phyloP scores from a whole-genome alignment of 2,113 vertebrate genomes.

The Vulpes vulpes region DNA sequence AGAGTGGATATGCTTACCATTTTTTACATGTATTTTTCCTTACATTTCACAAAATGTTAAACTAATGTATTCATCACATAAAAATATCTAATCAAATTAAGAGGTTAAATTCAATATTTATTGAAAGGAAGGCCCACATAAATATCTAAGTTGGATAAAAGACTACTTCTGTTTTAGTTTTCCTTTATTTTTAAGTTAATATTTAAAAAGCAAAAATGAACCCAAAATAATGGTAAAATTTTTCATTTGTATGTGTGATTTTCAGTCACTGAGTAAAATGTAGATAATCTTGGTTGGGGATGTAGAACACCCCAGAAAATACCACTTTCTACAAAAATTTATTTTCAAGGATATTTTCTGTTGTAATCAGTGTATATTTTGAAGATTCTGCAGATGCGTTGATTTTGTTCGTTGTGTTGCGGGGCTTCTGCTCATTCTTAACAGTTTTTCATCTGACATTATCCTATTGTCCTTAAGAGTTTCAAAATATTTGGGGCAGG shows the following conservation, averaged over 20 bases:
- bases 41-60: not conserved
- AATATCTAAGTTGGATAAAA: not conserved
- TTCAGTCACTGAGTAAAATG: not conserved
- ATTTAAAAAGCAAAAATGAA: constrained; percentile 1
- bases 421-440: not conserved
- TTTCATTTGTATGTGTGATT: not conserved
- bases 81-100: not conserved
- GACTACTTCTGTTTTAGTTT: not conserved
- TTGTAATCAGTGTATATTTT: not conserved
- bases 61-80: not conserved
- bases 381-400: not conserved
- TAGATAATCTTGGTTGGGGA: not conserved
- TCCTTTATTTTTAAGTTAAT: not conserved
- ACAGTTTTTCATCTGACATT: not conserved
- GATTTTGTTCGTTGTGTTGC: not conserved
- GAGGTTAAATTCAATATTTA: not conserved
- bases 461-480: not conserved
- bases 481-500: not conserved
- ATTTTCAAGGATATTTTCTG: not conserved
- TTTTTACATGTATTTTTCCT: constrained; percentile 8
- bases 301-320: not conserved
- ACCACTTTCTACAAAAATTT: not conserved
- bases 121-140: not conserved
- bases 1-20: not conserved
- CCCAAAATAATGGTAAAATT: not conserved